Evolutionary conservation across 92 coral and sea anemone species (phyloP).

Genomic region (Porites rus): DNA sequence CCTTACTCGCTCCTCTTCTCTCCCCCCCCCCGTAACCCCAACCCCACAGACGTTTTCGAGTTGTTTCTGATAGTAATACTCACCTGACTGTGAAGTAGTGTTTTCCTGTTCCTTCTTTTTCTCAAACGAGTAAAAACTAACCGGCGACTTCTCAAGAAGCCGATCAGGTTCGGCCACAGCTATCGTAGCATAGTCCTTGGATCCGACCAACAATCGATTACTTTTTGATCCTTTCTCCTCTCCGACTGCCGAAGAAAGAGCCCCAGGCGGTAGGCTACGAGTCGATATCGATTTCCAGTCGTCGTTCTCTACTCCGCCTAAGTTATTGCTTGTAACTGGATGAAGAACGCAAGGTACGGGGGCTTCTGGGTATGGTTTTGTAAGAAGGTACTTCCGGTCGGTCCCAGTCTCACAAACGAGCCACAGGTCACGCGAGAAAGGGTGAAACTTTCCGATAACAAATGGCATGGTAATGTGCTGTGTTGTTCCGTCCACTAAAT

Average conservation of each 20-base stretch:
- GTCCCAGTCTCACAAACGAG: slow-evolving; percentile 95
- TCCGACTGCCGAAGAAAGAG: slow-evolving; percentile 64
- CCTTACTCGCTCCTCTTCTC: no score
- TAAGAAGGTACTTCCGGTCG: slow-evolving; percentile 86
- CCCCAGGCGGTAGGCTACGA: slow-evolving; percentile 72
- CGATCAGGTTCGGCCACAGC: slow-evolving; percentile 88
- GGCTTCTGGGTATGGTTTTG: slow-evolving; percentile 87
- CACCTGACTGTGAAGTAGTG: slow-evolving; percentile 10
- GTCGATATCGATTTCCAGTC: slow-evolving; percentile 86
- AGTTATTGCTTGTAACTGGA: slow-evolving; percentile 73
- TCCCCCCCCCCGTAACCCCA: no score
- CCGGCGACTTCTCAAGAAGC: slow-evolving; percentile 79
- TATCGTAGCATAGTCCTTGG: slow-evolving; percentile 79
- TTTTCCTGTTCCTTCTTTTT: slow-evolving; percentile 34
- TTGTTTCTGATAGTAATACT: not conserved
- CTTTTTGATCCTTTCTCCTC: slow-evolving; percentile 79
- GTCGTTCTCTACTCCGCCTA: slow-evolving; percentile 38
- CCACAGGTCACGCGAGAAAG: slow-evolving; percentile 95
- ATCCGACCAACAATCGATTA: slow-evolving; percentile 86
- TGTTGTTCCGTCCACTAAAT: slow-evolving; percentile 66
- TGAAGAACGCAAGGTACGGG: slow-evolving; percentile 91
- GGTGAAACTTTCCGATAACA: slow-evolving; percentile 91
- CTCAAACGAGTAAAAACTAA: slow-evolving; percentile 84
- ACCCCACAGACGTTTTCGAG: no score
- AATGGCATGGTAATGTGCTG: slow-evolving; percentile 96